Evolutionary conservation across 2,113 vertebrate species (phyloP).

Genomic region (Pantherophis guttatus): DNA sequence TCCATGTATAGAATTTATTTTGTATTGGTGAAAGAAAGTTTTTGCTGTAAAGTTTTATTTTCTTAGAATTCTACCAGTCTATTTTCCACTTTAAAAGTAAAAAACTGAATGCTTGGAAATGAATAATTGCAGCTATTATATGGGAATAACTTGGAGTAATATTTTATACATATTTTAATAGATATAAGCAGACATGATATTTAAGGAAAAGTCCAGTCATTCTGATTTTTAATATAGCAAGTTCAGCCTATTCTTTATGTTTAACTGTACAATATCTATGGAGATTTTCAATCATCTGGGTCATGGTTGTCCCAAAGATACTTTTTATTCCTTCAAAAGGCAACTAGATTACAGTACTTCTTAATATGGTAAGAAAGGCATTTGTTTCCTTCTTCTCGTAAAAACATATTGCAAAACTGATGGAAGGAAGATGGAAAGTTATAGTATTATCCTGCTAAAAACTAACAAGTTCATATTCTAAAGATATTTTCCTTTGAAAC

Average conservation of each 20-base stretch:
- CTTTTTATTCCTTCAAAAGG: too few relatives aligned
- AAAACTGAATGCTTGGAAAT: not conserved
- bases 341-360: too few relatives aligned
- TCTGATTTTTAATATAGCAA: not conserved
- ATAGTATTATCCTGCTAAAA: not conserved
- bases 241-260: not conserved
- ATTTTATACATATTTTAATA: not conserved
- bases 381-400: too few relatives aligned
- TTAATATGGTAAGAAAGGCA: too few relatives aligned
- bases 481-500: not conserved
- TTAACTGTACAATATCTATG: too few relatives aligned
- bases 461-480: not conserved
- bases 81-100: not conserved
- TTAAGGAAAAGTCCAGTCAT: not conserved
- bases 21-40: not conserved
- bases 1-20: not conserved
- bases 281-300: not conserved
- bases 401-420: too few relatives aligned
- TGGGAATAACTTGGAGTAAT: not conserved
- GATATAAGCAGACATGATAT: not conserved
- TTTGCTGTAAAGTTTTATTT: not conserved
- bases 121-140: not conserved
- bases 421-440: not conserved
- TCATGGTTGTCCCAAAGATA: too few relatives aligned
- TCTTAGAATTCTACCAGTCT: not conserved